phyloP scores from a whole-genome alignment of 2,888 invertebrate genomes.

The Tricholauxania praeusta region DNA sequence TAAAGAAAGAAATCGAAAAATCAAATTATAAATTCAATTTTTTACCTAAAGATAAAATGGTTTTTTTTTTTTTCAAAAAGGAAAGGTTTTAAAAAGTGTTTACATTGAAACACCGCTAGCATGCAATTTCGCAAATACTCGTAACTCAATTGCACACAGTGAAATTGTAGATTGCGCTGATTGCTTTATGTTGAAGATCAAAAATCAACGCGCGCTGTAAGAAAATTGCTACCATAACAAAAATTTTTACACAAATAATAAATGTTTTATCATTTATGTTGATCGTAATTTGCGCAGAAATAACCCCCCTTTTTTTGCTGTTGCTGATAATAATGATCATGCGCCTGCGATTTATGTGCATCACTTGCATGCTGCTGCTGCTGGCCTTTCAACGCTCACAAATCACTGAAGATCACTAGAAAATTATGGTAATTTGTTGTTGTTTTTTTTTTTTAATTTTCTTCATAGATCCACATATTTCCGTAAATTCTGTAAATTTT shows the following conservation, averaged over 20 bases:
- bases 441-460: not conserved
- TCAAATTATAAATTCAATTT: too few species aligned
- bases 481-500: not conserved
- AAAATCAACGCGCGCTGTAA: not conserved
- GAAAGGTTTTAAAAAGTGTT: too few species aligned
- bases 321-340: not conserved
- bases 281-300: conserved; percentile 29
- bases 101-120: not conserved
- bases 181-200: not conserved
- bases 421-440: not conserved
- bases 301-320: conserved; percentile 1
- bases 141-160: too few species aligned
- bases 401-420: conserved; percentile 4
- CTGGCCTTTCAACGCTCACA: not conserved
- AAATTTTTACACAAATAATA: not conserved
- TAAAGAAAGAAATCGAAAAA: too few species aligned
- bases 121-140: conserved; percentile 15
- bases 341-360: not conserved
- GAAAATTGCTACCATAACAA: not conserved
- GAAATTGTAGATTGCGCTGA: not conserved
- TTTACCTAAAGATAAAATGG: too few species aligned
- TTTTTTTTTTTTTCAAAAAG: too few species aligned
- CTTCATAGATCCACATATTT: not conserved
- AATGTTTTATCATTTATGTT: conserved; percentile 23
- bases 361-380: not conserved